Evolutionary conservation across 2,113 vertebrate genomes (phyloP).

Genomic region (Muscicapa adusta): DNA sequence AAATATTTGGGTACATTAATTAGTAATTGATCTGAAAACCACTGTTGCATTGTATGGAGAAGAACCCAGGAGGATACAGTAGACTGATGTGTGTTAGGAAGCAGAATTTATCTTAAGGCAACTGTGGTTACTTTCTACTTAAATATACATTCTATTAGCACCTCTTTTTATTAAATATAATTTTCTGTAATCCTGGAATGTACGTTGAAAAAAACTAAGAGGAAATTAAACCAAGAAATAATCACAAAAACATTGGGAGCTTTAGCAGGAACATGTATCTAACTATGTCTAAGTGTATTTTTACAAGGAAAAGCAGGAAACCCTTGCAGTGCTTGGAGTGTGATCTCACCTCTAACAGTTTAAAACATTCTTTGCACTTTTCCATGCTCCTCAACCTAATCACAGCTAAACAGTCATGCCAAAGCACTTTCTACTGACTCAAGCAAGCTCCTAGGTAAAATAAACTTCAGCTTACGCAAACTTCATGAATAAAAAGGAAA

Average conservation of each 20-base stretch:
- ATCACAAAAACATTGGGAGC: neutral
- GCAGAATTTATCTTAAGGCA: neutral
- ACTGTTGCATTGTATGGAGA: neutral
- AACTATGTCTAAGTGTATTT: neutral
- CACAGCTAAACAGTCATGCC: neutral
- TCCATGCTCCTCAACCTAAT: neutral
- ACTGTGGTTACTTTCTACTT: neutral
- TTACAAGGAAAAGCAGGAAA: neutral
- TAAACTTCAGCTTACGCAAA: neutral
- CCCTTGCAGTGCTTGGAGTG: neutral
- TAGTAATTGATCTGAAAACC: neutral
- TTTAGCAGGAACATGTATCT: neutral
- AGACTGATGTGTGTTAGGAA: rapidly evolving
- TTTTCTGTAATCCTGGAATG: neutral
- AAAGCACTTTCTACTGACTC: neutral
- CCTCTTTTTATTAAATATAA: neutral
- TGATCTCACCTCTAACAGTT: neutral
- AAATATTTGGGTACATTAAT: neutral
- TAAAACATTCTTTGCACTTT: neutral
- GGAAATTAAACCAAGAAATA: neutral
- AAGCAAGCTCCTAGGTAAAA: neutral
- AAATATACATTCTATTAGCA: neutral
- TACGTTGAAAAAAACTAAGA: neutral
- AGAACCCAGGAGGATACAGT: neutral
- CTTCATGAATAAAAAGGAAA: neutral